Conservation (phyloP, 1,140 invertebrate genomes). For the Aphaenogaster rudis region DNA sequence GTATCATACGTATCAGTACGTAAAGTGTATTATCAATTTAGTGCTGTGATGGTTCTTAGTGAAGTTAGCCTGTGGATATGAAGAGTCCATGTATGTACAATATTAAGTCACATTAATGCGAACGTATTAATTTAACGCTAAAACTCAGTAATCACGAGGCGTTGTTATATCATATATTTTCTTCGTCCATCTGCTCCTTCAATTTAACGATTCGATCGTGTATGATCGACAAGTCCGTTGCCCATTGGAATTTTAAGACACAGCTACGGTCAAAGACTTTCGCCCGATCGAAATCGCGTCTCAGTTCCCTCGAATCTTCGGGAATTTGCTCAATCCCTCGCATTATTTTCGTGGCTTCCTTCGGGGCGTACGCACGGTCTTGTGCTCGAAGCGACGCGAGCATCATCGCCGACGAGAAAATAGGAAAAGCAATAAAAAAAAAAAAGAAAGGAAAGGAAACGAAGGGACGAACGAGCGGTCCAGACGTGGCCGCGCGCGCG, state of each 20-base stretch:
- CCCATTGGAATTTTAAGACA: constrained; percentile 10
- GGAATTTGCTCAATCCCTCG: constrained; percentile 70
- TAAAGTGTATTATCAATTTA: constrained; percentile 60
- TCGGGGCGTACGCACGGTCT: constrained; percentile 58
- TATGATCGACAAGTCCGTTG: constrained; percentile 13
- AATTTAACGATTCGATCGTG: constrained; percentile 51
- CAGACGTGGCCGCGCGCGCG: constrained; percentile 68
- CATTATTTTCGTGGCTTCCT: constrained; percentile 52
- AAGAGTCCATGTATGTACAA: constrained; percentile 56
- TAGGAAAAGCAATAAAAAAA: constrained; percentile 52
- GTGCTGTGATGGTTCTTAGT: constrained; percentile 63
- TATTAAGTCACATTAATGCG: constrained; percentile 51
- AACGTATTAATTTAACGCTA: constrained; percentile 39
- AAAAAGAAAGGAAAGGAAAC: constrained; percentile 53
- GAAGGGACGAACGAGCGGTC: constrained; percentile 41
- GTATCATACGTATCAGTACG: constrained; percentile 56
- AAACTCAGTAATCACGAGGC: constrained; percentile 14
- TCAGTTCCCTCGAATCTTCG: constrained; percentile 52
- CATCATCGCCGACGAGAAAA: constrained; percentile 46
- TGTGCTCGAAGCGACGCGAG: constrained; percentile 38
- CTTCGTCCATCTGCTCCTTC: constrained; percentile 63
- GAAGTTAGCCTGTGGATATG: constrained; percentile 33
- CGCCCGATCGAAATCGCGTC: constrained; percentile 37
- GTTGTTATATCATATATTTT: constrained; percentile 36
- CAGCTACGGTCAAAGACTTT: constrained; percentile 7